phyloP scores from a whole-genome alignment of 2,888 invertebrate species.

The Lucinisca nassula region DNA sequence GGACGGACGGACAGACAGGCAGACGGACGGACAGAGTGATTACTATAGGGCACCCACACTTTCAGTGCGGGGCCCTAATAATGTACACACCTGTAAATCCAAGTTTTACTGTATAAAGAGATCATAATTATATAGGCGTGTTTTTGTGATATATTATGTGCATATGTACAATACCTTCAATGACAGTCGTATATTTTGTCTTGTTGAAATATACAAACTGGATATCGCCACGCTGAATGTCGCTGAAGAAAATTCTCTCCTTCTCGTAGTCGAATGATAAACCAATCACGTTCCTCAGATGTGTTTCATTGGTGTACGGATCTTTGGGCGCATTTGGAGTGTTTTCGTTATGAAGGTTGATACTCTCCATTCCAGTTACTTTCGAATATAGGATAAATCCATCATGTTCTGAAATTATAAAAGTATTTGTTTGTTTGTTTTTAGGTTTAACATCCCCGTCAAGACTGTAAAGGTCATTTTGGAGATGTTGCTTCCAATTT shows the following conservation, averaged over 20 bases:
- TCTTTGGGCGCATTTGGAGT: conserved; percentile 93
- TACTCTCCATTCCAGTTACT: conserved; percentile 94
- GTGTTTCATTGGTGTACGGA: conserved; percentile 92
- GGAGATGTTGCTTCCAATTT: too few species aligned
- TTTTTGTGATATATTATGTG: too few species aligned
- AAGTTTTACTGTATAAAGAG: too few species aligned
- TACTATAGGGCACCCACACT: too few species aligned
- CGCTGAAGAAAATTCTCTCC: conserved; percentile 94
- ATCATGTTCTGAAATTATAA: conserved; percentile 91
- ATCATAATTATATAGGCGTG: too few species aligned
- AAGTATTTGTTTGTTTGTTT: neutral
- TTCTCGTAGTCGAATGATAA: conserved; percentile 93
- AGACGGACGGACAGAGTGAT: too few species aligned
- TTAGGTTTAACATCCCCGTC: too few species aligned
- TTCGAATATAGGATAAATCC: conserved; percentile 95
- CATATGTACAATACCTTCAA: conserved; percentile 90
- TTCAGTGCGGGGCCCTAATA: too few species aligned
- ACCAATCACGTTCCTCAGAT: conserved; percentile 95
- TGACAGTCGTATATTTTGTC: conserved; percentile 91
- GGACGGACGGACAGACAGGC: too few species aligned
- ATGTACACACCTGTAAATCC: too few species aligned
- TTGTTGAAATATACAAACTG: conserved; percentile 95
- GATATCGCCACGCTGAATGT: conserved; percentile 95
- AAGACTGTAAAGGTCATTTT: too few species aligned
- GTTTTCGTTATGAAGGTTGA: conserved; percentile 92